Evolutionary conservation across 2,113 vertebrate genomes (phyloP).

Genomic region (Corythaixoides concolor): DNA sequence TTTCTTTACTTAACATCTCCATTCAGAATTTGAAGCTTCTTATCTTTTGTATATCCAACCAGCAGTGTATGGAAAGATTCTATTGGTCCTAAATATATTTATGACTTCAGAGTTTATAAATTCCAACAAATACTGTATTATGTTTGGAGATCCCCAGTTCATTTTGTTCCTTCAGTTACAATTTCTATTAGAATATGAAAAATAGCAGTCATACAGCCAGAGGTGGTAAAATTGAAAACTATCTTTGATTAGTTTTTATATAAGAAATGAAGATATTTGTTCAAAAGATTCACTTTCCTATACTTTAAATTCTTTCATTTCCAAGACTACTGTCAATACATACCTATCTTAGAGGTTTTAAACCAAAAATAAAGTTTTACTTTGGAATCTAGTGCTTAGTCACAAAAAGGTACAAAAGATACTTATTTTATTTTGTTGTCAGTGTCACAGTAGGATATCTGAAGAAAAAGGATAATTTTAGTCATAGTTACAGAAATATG

Average conservation of each 20-base stretch:
- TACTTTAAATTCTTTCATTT: background rate
- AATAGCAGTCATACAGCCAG: background rate
- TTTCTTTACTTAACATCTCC: background rate
- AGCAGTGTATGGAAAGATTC: background rate
- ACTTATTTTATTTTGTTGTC: background rate
- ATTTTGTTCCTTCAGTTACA: background rate
- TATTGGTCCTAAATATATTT: background rate
- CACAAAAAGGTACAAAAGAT: background rate
- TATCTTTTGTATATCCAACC: background rate
- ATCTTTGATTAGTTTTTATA: background rate
- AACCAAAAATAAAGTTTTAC: background rate
- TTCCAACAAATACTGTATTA: background rate
- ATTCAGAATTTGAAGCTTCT: background rate
- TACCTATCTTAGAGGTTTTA: background rate
- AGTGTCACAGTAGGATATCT: background rate
- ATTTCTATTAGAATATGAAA: background rate
- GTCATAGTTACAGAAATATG: background rate
- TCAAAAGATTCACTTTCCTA: background rate
- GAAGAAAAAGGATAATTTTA: background rate
- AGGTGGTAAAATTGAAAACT: background rate
- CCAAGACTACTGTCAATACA: background rate
- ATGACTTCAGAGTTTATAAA: background rate
- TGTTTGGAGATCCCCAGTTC: background rate
- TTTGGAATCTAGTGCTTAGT: background rate
- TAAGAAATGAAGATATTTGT: background rate